phyloP scores from a whole-genome alignment of 2,797 vertebrate species.

The Epinephelus malabaricus region DNA sequence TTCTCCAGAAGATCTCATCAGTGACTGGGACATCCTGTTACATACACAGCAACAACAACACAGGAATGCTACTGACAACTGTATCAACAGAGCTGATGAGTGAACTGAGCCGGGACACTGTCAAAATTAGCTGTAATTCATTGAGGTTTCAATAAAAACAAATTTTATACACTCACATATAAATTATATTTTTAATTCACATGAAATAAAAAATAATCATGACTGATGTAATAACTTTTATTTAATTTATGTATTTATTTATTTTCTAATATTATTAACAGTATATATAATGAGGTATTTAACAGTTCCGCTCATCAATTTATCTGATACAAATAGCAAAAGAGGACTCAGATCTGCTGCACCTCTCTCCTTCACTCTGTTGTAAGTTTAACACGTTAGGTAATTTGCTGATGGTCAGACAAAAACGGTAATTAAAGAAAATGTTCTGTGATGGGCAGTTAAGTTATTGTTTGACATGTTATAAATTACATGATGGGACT shows the following conservation, averaged over 20 bases:
- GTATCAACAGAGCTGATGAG: too few relatives aligned
- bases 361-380: too few relatives aligned
- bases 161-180: background rate
- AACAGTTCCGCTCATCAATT: background rate
- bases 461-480: background rate
- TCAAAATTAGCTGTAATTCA: too few relatives aligned
- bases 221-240: too few relatives aligned
- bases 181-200: background rate
- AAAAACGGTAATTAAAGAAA: background rate
- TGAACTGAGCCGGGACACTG: too few relatives aligned
- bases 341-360: background rate
- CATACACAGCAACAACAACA: background rate
- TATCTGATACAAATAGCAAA: too few relatives aligned
- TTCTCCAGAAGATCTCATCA: constrained; percentile 90
- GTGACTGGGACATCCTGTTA: constrained; percentile 89
- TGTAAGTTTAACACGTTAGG: too few relatives aligned
- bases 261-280: too few relatives aligned
- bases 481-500: background rate
- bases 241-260: too few relatives aligned
- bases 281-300: background rate
- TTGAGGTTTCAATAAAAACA: too few relatives aligned
- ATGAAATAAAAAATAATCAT: background rate
- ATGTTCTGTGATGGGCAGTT: background rate
- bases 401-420: background rate
- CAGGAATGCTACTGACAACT: background rate